These are phyloP conservation scores for Sparus aurata DNA, from an alignment of 2,797 vertebrate genomes.

Conservation along the genomic window DNA sequence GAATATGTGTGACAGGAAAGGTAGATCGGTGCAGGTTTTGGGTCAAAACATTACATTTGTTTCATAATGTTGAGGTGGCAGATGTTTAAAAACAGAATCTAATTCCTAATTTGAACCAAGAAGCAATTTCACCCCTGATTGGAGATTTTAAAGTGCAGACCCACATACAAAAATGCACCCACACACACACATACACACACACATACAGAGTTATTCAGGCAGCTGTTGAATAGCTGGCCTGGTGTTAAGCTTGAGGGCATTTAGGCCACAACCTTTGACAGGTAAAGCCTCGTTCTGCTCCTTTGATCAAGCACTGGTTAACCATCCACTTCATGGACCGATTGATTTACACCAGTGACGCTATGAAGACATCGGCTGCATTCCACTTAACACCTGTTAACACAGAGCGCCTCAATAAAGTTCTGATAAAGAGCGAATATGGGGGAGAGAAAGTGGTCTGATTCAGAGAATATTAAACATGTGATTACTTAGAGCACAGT, in stretches of 20 bases:
- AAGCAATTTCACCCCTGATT: conserved; percentile 19
- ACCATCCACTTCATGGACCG: conserved; percentile 26
- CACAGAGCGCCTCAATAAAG: conserved; percentile 14
- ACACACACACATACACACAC: conserved; percentile 32
- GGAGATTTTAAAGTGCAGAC: conserved; percentile 1
- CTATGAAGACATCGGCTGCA: conserved; percentile 16
- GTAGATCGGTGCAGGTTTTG: not conserved
- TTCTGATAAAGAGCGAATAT: conserved; percentile 2
- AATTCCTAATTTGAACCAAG: conserved; percentile 23
- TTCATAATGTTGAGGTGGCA: not conserved
- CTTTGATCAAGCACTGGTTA: conserved; percentile 57
- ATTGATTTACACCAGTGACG: conserved; percentile 49
- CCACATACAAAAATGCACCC: conserved; percentile 6
- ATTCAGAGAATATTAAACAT: conserved; percentile 25
- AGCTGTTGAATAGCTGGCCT: conserved; percentile 37
- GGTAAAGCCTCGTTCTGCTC: conserved; percentile 45
- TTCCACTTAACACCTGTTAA: conserved; percentile 49
- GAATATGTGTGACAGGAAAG: not conserved
- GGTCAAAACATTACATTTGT: conserved; percentile 1
- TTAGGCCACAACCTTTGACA: conserved; percentile 49
- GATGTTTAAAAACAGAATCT: conserved; percentile 14
- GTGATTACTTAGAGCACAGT: conserved; percentile 25
- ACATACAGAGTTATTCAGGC: conserved; percentile 28
- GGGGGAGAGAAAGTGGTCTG: conserved; percentile 3
- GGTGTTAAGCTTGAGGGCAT: conserved; percentile 44